Evolutionary conservation across 2,888 invertebrate genomes (phyloP), one percentile per base, ranked within the genome.

Genomic region (Mesoligia furuncula): DNA sequence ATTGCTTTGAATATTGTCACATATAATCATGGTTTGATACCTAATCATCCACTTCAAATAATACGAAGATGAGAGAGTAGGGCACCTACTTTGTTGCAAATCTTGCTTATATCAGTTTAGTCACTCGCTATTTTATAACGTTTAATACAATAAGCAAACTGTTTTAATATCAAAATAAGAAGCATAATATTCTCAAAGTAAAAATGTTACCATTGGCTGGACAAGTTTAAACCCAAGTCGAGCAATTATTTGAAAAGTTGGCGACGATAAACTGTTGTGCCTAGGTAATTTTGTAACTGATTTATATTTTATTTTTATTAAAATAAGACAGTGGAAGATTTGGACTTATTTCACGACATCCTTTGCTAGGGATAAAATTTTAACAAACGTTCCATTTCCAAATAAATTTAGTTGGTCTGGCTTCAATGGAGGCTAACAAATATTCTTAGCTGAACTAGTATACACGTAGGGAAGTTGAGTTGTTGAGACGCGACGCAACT

Each of bases 1-100:
- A 48, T 73, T 71, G 42, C 24, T 67, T 54, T 64, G 15, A 51
- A 59, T 70, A 70, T 82, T 67, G 62, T 73, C 17, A 65, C 39
- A 3, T 54, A 11, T 45, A 36, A 31, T 59, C 15, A 17, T 54
- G 9, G 31, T 68, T 54, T 59, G 69, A 67, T 77, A 73, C 2
- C 7, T 20, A 72, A 51, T 73, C 42, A n/a, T 5, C 20, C 39
- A 73, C 31, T 70, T 45, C n/a, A 54, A 62, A 80, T 62, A 62
- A 9, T 24, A 36, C 36, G 24, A 36, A 36, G 5, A 36, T 62
- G 36, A 62, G 1, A 24, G 36, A 24, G 5, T 24, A 4, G 17
- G 68, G 31, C 17, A n/a, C 3, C 7, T 42, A 11, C 2, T 57
- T 59, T 64, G 9, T 51, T 24, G 27, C 13, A 39, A 59, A 31